Conservation (phyloP, 1,140 invertebrate genomes). For the Atta cephalotes region DNA sequence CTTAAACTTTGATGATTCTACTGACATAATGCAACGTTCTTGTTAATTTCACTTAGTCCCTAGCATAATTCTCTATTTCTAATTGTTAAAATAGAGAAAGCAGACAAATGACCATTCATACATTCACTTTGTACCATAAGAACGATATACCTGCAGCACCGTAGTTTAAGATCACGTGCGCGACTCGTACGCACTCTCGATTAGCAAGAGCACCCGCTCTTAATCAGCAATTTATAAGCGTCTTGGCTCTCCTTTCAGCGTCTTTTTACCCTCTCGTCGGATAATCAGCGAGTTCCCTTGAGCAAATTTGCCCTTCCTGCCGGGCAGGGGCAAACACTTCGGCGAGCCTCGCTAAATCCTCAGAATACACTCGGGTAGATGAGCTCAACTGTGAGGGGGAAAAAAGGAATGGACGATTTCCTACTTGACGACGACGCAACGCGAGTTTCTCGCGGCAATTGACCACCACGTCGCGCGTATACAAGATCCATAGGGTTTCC, state of each 20-base stretch:
- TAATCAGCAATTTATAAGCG: conserved; percentile 74
- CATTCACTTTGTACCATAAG: not conserved
- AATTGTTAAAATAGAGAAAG: not conserved
- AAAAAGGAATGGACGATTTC: conserved; percentile 66
- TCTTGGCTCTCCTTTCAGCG: conserved; percentile 60
- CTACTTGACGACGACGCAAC: not conserved
- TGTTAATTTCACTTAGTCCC: not conserved
- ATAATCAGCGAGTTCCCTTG: conserved; percentile 72
- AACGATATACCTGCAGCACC: not conserved
- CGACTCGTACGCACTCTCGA: conserved; percentile 26
- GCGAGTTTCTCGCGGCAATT: conserved; percentile 55
- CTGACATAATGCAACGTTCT: not conserved
- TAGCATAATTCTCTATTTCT: not conserved
- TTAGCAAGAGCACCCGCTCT: conserved; percentile 24
- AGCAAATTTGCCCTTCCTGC: conserved; percentile 70
- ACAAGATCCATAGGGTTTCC: conserved; percentile 58
- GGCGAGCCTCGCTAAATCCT: conserved; percentile 73
- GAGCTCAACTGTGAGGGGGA: conserved; percentile 37
- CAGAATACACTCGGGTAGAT: conserved; percentile 71
- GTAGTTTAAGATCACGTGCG: conserved; percentile 38
- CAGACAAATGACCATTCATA: not conserved
- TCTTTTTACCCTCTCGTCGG: conserved; percentile 67
- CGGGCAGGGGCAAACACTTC: conserved; percentile 70
- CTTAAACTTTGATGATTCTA: not conserved
- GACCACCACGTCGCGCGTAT: conserved; percentile 69